A percentile compares a stretch with the other conserved stretches of the same genome.
These are phyloP conservation scores for Gorsachius magnificus DNA, from an alignment of 2,797 vertebrate species.

Conservation along the genomic window DNA sequence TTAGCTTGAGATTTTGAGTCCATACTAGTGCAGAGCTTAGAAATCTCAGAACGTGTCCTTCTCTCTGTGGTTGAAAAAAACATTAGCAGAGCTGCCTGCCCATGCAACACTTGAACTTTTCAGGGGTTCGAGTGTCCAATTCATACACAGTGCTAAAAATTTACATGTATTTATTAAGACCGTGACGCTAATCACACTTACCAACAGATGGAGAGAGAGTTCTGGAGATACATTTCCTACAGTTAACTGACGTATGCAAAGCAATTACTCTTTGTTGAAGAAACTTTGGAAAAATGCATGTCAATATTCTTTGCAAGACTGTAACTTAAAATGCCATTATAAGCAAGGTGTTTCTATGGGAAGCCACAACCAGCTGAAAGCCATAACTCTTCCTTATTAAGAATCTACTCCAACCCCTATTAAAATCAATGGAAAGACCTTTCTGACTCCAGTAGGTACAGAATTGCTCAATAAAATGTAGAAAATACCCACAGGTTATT, in stretches of 20 bases:
- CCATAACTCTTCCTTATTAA: not conserved
- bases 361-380: not conserved
- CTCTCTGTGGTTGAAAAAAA: not conserved
- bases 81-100: not conserved
- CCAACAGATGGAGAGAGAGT: not conserved
- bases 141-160: not conserved
- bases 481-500: constrained; percentile 21
- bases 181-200: not conserved
- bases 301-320: not conserved
- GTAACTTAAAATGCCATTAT: not conserved
- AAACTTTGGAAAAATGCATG: not conserved
- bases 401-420: not conserved
- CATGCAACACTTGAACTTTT: not conserved
- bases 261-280: not conserved
- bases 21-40: not conserved
- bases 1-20: not conserved
- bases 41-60: not conserved
- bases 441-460: not conserved
- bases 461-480: constrained; percentile 24
- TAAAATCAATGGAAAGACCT: constrained; percentile 47
- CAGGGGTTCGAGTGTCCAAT: not conserved
- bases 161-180: not conserved
- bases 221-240: not conserved
- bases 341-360: not conserved
- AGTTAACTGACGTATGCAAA: not conserved